Evolutionary conservation across 2,888 invertebrate genomes (phyloP).

Genomic region (Sinodicranocentrus sp.): DNA sequence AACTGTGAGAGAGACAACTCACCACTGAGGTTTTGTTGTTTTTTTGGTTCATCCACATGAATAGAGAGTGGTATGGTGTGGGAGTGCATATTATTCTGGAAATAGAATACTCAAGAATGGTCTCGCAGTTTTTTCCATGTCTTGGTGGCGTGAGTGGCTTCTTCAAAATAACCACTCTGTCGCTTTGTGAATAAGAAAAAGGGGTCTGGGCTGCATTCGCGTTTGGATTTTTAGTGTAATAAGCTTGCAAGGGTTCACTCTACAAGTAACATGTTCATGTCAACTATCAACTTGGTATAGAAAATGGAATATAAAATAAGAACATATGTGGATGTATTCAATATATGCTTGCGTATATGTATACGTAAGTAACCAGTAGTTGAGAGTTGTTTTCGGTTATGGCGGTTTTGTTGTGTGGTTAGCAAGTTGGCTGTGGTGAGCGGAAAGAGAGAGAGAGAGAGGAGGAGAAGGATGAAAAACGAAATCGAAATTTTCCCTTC

Average conservation of each 20-base stretch:
- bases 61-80: too few relatives aligned
- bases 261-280: background rate
- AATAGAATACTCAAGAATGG: background rate
- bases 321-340: too few relatives aligned
- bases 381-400: conserved; percentile 49
- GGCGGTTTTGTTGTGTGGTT: conserved; percentile 43
- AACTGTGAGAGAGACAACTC: too few relatives aligned
- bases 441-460: too few relatives aligned
- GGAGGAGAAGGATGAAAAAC: conserved; percentile 40
- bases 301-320: too few relatives aligned
- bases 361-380: conserved; percentile 11
- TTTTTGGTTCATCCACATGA: too few relatives aligned
- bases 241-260: background rate
- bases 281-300: too few relatives aligned
- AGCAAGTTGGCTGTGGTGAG: conserved; percentile 2
- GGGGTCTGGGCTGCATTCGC: background rate
- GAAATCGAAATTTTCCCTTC: conserved; percentile 52
- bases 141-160: conserved; percentile 4
- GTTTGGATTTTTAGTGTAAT: background rate
- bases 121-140: too few relatives aligned
- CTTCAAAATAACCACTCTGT: background rate
- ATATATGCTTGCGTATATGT: too few relatives aligned
- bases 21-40: too few relatives aligned
- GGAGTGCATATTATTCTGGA: conserved; percentile 3
- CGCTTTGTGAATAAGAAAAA: conserved; percentile 9